These are phyloP conservation scores for Heterotilapia buettikoferi DNA, from an alignment of 2,113 vertebrate genomes.

Conservation along the genomic window DNA sequence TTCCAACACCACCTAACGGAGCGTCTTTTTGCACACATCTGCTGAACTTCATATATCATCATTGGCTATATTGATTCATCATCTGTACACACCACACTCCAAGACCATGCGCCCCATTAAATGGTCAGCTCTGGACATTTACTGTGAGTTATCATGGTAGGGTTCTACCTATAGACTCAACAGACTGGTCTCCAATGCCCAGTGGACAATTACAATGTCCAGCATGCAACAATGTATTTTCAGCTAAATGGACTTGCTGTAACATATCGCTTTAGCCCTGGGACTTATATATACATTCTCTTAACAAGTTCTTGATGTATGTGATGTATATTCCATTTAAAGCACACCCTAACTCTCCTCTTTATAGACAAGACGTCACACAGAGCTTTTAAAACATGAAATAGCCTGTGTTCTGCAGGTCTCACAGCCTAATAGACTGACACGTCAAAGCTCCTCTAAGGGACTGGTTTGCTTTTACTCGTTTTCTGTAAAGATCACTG, in stretches of 20 bases:
- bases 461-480: constrained; percentile 6
- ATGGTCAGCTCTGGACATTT: constrained; percentile 54
- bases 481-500: constrained; percentile 5
- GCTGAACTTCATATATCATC: constrained; percentile 37
- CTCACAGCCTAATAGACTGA: constrained; percentile 29
- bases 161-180: constrained; percentile 39
- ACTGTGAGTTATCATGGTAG: constrained; percentile 59
- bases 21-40: constrained; percentile 16
- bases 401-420: constrained; percentile 43
- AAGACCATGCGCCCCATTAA: constrained; percentile 29
- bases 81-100: constrained; percentile 29
- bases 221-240: constrained; percentile 53
- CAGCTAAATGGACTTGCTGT: constrained; percentile 60
- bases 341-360: constrained; percentile 49
- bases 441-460: constrained; percentile 27
- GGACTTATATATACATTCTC: constrained; percentile 62
- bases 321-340: constrained; percentile 63
- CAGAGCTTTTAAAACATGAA: constrained; percentile 60
- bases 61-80: constrained; percentile 65
- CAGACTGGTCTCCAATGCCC: constrained; percentile 44
- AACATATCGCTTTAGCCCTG: constrained; percentile 54
- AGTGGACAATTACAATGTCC: constrained; percentile 61
- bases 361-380: constrained; percentile 62
- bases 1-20: constrained; percentile 17
- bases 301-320: constrained; percentile 67